These are phyloP conservation scores for Drosophila virilis DNA, from an alignment of 1,140 invertebrate genomes.

Conservation along the genomic window DNA sequence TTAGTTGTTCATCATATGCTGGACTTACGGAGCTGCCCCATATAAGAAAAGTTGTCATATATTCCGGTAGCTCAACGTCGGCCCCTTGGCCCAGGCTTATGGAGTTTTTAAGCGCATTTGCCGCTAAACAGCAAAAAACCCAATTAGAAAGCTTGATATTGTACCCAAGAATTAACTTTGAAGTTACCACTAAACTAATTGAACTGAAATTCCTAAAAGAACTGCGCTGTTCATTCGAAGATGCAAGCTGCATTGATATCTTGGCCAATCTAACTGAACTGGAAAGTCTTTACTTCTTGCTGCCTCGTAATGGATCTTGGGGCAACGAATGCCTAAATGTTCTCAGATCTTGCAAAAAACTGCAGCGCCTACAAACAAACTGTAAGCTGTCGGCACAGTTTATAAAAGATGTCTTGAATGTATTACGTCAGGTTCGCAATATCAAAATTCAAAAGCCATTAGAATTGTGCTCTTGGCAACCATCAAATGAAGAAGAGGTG, in stretches of 20 bases:
- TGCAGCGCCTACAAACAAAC: constrained; percentile 13
- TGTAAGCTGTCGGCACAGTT: constrained; percentile 22
- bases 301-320: neutral
- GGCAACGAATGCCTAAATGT: constrained; percentile 17
- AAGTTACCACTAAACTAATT: constrained; percentile 14
- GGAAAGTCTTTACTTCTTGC: constrained; percentile 18
- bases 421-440: constrained; percentile 6
- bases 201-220: constrained; percentile 4
- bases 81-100: neutral
- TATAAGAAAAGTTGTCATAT: constrained; percentile 6
- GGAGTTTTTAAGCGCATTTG: constrained; percentile 15
- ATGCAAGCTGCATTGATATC: constrained; percentile 24
- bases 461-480: too few species aligned
- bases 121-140: neutral
- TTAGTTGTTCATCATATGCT: constrained; percentile 6
- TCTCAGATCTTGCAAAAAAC: constrained; percentile 5
- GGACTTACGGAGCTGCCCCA: constrained; percentile 5
- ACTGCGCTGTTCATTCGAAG: constrained; percentile 13
- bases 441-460: constrained; percentile 15
- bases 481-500: too few species aligned
- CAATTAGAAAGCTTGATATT: constrained; percentile 11
- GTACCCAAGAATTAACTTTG: neutral
- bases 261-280: constrained; percentile 21
- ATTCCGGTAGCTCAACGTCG: neutral
- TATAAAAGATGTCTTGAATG: neutral